Conservation (phyloP, 1,140 invertebrate species). For the Pseudomyrmex flavicornis region DNA sequence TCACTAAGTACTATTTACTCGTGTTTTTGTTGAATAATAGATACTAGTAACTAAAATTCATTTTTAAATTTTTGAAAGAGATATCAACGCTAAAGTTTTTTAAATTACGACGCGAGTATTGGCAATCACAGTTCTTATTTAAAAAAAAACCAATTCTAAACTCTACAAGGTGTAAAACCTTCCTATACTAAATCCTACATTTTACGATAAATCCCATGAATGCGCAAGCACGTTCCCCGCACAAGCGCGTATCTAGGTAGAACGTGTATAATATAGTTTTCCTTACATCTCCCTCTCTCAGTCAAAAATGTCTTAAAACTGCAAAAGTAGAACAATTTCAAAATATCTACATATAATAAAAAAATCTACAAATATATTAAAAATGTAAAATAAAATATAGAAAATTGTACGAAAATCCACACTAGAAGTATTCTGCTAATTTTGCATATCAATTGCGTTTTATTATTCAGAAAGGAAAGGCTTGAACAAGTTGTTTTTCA, state of each 20-base stretch:
- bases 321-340: neutral
- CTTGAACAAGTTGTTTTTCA: constrained; percentile 32
- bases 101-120: constrained; percentile 1
- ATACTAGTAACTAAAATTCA: neutral
- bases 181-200: constrained; percentile 48
- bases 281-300: neutral
- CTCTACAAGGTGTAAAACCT: constrained; percentile 53
- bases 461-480: neutral
- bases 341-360: neutral
- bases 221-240: constrained; percentile 47
- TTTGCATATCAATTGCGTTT: neutral
- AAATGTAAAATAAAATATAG: constrained; percentile 5
- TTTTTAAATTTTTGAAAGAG: neutral
- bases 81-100: constrained; percentile 17
- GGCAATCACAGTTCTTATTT: constrained; percentile 21
- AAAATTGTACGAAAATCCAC: neutral
- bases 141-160: constrained; percentile 22
- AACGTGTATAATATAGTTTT: constrained; percentile 18
- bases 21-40: neutral
- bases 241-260: constrained; percentile 33
- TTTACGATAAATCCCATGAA: constrained; percentile 59
- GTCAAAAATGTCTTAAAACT: constrained; percentile 43
- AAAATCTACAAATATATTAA: neutral
- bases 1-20: too few species aligned
- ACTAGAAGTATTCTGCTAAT: neutral